Conservation (phyloP, 2,113 vertebrate genomes). For the Meleagris gallopavo region DNA sequence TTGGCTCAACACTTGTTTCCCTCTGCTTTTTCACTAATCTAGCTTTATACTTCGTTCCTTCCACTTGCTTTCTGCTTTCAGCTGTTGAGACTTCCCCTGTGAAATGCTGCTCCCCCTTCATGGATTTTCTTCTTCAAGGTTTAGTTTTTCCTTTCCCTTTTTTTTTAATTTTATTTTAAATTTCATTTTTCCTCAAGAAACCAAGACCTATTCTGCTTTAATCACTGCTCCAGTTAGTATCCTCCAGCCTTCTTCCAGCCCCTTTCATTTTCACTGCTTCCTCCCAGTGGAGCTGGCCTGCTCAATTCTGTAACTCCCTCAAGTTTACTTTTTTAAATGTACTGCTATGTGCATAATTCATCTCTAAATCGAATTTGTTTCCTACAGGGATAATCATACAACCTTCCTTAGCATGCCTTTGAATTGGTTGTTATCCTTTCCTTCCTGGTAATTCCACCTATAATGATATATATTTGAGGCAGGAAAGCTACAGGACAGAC, state of each 20-base stretch:
- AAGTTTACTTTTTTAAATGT: conserved; percentile 55
- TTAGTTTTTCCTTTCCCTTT: not conserved
- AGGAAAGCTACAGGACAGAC: not conserved
- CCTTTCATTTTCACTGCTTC: conserved; percentile 50
- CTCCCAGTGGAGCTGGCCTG: conserved; percentile 32
- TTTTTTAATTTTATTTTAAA: not conserved
- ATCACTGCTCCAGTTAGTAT: conserved; percentile 23
- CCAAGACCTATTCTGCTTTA: conserved; percentile 24
- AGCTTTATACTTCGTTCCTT: not conserved
- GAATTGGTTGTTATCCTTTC: not conserved
- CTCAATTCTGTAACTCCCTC: conserved; percentile 36
- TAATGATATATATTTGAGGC: not conserved
- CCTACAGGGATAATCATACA: conserved; percentile 7
- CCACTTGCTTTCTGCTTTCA: not conserved
- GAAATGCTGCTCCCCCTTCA: not conserved
- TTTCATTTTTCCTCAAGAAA: conserved; percentile 40
- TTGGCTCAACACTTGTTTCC: not conserved
- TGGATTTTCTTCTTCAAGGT: not conserved
- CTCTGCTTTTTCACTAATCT: not conserved
- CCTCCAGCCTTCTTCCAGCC: not conserved
- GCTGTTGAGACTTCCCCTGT: not conserved
- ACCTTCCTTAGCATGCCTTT: accelerated
- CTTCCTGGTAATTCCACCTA: not conserved
- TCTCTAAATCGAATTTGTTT: conserved; percentile 10
- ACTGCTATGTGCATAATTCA: conserved; percentile 10